Evolutionary conservation across 2,113 vertebrate genomes (phyloP).

Genomic region (Collichthys lucidus): DNA sequence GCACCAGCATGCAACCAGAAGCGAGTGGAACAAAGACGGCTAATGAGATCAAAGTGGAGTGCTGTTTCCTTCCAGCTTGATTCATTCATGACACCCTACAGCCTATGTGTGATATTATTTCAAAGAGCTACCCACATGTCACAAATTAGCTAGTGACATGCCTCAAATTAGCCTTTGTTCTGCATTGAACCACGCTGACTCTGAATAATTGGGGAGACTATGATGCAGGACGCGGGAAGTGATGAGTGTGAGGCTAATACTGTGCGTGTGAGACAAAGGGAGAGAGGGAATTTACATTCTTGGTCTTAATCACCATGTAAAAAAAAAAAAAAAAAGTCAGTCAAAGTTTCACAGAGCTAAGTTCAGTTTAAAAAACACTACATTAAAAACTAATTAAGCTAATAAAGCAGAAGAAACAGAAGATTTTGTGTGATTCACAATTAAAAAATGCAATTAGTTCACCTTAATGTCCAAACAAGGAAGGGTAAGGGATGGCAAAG

Average conservation of each 20-base stretch:
- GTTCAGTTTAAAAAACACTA: conserved; percentile 14
- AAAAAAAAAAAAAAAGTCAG: background rate
- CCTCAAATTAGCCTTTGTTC: conserved; percentile 79
- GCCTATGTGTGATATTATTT: conserved; percentile 75
- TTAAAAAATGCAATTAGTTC: conserved; percentile 3
- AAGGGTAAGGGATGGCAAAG: background rate
- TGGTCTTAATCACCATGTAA: conserved; percentile 26
- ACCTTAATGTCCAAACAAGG: conserved; percentile 9
- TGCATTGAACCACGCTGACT: conserved; percentile 67
- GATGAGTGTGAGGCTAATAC: conserved; percentile 56
- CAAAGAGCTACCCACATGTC: conserved; percentile 76
- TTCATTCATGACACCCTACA: conserved; percentile 49
- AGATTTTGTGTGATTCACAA: conserved; percentile 2
- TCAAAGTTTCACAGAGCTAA: conserved; percentile 6
- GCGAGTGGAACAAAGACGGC: conserved; percentile 51
- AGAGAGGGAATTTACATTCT: conserved; percentile 29
- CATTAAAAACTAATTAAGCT: conserved; percentile 6
- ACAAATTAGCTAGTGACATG: conserved; percentile 78
- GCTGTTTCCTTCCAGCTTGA: conserved; percentile 65
- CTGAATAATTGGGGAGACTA: conserved; percentile 67
- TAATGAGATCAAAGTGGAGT: conserved; percentile 74
- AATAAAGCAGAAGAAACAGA: background rate
- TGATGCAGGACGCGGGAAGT: conserved; percentile 67
- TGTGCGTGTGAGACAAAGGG: background rate
- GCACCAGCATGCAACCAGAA: conserved; percentile 33